Percentiles rank a stretch among this genome's conserved stretches.
phyloP scores from a whole-genome alignment of 2,888 invertebrate species.

The Odontomyia ornata region DNA sequence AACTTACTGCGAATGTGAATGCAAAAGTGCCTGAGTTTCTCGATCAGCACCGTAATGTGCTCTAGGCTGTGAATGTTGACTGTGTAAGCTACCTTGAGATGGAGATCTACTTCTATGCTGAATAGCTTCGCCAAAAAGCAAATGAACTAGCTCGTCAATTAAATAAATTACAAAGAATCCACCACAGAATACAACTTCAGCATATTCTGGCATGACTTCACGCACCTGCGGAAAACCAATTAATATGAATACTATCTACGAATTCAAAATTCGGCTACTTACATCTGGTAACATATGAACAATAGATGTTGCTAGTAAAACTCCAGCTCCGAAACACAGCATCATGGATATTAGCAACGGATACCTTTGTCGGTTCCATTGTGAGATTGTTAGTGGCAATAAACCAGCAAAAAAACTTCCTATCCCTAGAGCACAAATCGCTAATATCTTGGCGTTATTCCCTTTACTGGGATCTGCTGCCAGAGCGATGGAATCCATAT shows the following conservation, averaged over 20 bases:
- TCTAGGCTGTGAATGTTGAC: neutral
- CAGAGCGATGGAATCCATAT: neutral
- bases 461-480: constrained; percentile 37
- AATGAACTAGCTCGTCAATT: constrained; percentile 77
- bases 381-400: constrained; percentile 73
- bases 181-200: constrained; percentile 72
- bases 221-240: constrained; percentile 62
- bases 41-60: constrained; percentile 45
- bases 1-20: constrained; percentile 24
- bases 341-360: constrained; percentile 74
- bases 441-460: constrained; percentile 70
- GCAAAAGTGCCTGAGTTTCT: constrained; percentile 42
- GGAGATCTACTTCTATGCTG: constrained; percentile 52
- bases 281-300: constrained; percentile 86
- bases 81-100: neutral
- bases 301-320: constrained; percentile 78
- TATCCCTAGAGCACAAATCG: constrained; percentile 73
- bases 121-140: constrained; percentile 67
- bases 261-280: too few species aligned
- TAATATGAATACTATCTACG: neutral
- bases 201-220: constrained; percentile 68
- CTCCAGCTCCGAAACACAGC: constrained; percentile 83
- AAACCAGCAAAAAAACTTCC: constrained; percentile 77
- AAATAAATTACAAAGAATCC: constrained; percentile 79
- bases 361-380: constrained; percentile 67